A percentile compares a stretch with the other conserved stretches of the same genome.
Evolutionary conservation across 2,113 vertebrate genomes (phyloP).

Genomic region (Brevimyrus niger): DNA sequence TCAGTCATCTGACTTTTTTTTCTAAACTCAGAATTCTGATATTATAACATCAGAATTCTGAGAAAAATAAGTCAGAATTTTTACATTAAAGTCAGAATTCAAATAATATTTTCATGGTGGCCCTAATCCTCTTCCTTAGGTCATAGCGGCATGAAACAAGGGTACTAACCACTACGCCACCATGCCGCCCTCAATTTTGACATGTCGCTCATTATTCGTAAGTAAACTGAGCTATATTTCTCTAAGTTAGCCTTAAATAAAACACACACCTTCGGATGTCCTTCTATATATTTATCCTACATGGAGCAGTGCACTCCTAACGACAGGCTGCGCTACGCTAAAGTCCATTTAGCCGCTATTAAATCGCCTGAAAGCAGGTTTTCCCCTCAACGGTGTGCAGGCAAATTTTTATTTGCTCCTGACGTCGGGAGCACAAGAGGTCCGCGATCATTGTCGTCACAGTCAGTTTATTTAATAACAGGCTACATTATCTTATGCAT

Average conservation of each 20-base stretch:
- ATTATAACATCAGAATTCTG: too few relatives aligned
- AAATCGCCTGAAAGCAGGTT: neutral
- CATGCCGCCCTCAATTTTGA: neutral
- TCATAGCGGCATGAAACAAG: neutral
- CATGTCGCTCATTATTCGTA: neutral
- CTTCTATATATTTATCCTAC: neutral
- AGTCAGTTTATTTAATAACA: neutral
- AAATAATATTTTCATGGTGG: too few relatives aligned
- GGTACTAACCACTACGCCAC: neutral
- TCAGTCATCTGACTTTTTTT: too few relatives aligned
- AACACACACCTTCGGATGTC: neutral
- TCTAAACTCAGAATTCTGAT: too few relatives aligned
- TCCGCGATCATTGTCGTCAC: neutral
- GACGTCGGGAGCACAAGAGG: neutral
- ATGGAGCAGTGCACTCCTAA: neutral
- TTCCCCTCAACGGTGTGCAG: neutral
- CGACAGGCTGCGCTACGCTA: neutral
- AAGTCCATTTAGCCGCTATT: neutral
- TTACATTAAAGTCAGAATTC: too few relatives aligned
- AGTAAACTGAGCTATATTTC: neutral
- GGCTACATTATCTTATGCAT: neutral
- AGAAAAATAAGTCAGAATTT: too few relatives aligned
- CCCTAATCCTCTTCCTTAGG: too few relatives aligned
- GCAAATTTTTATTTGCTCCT: neutral
- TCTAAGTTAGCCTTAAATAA: neutral